Evolutionary conservation across 2,797 vertebrate species (phyloP), one percentile per base, ranked within the genome.

Genomic region (Mormyrus proboscirostris): DNA sequence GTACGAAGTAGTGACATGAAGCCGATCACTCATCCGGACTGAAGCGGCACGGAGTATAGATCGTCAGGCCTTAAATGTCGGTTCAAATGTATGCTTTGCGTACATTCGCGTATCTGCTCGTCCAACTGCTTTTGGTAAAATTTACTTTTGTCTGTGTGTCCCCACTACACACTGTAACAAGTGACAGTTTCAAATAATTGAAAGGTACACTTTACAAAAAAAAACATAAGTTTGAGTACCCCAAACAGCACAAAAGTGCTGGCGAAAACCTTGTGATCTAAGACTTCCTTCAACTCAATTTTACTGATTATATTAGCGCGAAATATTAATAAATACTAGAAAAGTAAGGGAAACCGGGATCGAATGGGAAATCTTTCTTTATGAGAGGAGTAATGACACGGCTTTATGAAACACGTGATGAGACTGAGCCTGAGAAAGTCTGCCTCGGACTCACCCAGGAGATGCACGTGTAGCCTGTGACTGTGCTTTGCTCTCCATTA

Each of bases 401-500:
- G 50, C 73, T 22, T 51, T 83, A 44, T 57, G 33, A 59, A 89
- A 86, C 59, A 12, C 89, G 9, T 88, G 73, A 87, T 90, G 25
- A 59, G 53, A 51, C 6, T 87, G 44, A 47, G 41, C 25, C 65
- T 38, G 89, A 83, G 51, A 79, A 89, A 49, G 47, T 65, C 55
- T 22, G 79, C 59, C 22, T 22, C 22, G 49, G n/a, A 22, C 51
- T 50, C 50, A 69, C 62, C 62, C 50, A 89, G 90, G 41, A 57
- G 92, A 91, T 94, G 93, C 93, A 94, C 93, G 94, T 94, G 94
- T 90, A 91, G 41, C 16, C 51, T 33, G 51, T 88, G 91, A 88
- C 92, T 88, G 38, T 93, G 91, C 91, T 93, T 93, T 91, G 91
- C 33, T 90, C 91, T 91, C 93, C 93, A 93, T 95, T 94, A 94